These are phyloP conservation scores for Palythoa grandiflora DNA, from an alignment of 92 coral and sea anemone genomes.

Conservation along the genomic window DNA sequence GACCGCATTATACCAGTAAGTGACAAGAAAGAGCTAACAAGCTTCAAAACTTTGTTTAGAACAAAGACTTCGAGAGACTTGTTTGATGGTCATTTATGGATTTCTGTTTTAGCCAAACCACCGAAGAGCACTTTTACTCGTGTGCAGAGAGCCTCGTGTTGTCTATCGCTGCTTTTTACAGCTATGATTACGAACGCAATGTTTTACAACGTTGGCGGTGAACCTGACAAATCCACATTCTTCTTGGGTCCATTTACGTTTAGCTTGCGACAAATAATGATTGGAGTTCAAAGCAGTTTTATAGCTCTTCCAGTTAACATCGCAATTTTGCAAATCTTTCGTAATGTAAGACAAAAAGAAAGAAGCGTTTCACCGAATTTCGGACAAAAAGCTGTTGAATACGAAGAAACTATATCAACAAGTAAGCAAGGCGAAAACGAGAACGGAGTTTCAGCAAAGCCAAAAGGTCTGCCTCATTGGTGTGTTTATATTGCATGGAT, in stretches of 20 bases:
- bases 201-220: constrained; percentile 82
- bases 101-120: constrained; percentile 80
- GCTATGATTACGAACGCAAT: constrained; percentile 92
- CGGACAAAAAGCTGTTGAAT: constrained; percentile 12
- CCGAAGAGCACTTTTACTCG: constrained; percentile 84
- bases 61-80: constrained; percentile 72
- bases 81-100: constrained; percentile 85
- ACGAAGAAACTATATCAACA: background rate
- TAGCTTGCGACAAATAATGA: constrained; percentile 70
- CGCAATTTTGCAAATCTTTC: constrained; percentile 64
- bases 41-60: constrained; percentile 69
- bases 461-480: constrained; percentile 78
- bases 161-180: constrained; percentile 76
- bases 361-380: background rate
- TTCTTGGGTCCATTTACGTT: constrained; percentile 74
- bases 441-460: background rate
- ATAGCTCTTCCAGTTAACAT: constrained; percentile 72
- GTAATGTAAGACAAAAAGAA: constrained; percentile 64
- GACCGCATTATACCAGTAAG: constrained; percentile 63
- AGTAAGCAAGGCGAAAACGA: background rate
- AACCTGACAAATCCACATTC: constrained; percentile 64
- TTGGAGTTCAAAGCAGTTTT: constrained; percentile 82
- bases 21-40: constrained; percentile 60
- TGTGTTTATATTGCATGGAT: constrained; percentile 72
- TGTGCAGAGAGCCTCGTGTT: constrained; percentile 85